Evolutionary conservation across 2,113 vertebrate genomes (phyloP), one percentile per base, ranked within the genome.

Genomic region (Scolopax mira): DNA sequence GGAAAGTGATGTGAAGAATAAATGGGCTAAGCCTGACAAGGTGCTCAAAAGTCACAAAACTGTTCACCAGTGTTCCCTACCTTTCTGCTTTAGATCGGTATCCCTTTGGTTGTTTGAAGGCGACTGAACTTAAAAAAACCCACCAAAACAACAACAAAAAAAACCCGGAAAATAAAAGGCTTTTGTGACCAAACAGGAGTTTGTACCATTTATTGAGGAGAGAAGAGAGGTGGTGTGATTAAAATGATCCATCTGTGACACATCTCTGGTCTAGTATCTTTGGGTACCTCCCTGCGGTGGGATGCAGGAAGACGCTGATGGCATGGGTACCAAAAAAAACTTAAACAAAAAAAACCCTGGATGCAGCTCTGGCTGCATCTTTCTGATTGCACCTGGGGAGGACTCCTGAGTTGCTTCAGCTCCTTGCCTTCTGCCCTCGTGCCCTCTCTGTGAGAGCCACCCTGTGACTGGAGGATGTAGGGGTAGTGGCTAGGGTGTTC

Each of bases 281-380:
- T 77, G 79, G 44, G 37, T 83, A 6, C 25, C 6, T 71, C 51
- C 3, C 1, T 72, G 61, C 35, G 2, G 3, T 0, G 0, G 21
- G 72, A 80, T 33, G 16, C 33, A 83, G 46, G 41, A 49, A 10
- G 35, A 10, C 17, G 22, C 23, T 25, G n/a, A 13, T 0, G 4
- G 10, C 11, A 3, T 21, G 28, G 18, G 13, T n/a, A 2, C 13
- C 23, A 70, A n/a, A n/a, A n/a, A n/a, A n/a, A n/a, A n/a, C n/a
- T n/a, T n/a, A n/a, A n/a, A n/a, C n/a, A n/a, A n/a, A n/a, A n/a
- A n/a, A n/a, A n/a, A n/a, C n/a, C n/a, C n/a, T n/a, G n/a, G n/a
- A n/a, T n/a, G n/a, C n/a, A n/a, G 44, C 28, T 19, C 16, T 89
- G 0, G 1, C 69, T 39, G 28, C 28, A 1, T 78, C 15, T 64